phyloP scores from a whole-genome alignment of 2,888 invertebrate species.

The Stomorhina lunata region DNA sequence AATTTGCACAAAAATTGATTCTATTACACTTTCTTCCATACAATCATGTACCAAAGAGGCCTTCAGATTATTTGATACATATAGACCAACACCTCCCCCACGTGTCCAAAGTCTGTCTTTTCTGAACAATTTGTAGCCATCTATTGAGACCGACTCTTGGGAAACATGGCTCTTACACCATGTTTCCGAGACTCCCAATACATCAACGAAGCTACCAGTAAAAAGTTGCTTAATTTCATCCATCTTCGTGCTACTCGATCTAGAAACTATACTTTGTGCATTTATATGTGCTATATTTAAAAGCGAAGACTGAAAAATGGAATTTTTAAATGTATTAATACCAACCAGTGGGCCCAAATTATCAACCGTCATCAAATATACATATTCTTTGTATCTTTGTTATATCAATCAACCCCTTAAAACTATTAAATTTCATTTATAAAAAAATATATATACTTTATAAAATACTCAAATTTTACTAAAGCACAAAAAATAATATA shows the following conservation, averaged over 20 bases:
- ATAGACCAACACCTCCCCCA: background rate
- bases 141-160: background rate
- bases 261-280: background rate
- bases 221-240: background rate
- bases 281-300: background rate
- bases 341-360: background rate
- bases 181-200: background rate
- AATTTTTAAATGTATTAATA: background rate
- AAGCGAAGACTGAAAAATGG: background rate
- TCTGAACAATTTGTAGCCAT: background rate
- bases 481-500: too few relatives aligned
- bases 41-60: background rate
- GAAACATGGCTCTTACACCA: background rate
- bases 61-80: background rate
- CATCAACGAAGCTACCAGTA: background rate
- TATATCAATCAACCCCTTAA: too few relatives aligned
- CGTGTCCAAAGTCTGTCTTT: background rate
- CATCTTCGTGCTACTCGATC: background rate
- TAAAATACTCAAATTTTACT: too few relatives aligned
- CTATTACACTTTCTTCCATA: background rate
- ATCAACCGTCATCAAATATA: background rate
- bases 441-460: too few relatives aligned
- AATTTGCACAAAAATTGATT: background rate
- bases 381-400: background rate
- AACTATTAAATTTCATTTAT: too few relatives aligned